Evolutionary conservation across 1,140 invertebrate species (phyloP).

Genomic region (Batillaria attramentaria): DNA sequence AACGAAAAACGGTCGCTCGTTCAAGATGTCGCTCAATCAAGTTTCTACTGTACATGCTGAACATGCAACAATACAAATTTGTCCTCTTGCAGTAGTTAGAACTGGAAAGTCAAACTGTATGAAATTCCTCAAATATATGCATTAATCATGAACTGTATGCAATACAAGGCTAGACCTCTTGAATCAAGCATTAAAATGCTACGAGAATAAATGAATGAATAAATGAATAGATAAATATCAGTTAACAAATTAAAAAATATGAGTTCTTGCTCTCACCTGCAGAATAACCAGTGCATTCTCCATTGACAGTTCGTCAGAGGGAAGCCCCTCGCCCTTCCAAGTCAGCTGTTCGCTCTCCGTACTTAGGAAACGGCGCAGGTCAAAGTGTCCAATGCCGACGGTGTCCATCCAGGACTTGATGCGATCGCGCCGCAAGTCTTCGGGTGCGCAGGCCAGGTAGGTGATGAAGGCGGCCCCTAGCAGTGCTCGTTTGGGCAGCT

Average conservation of each 20-base stretch:
- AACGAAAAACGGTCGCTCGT: too few relatives aligned
- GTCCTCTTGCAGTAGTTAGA: too few relatives aligned
- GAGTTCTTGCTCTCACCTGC: conserved; percentile 75
- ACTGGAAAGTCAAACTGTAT: too few relatives aligned
- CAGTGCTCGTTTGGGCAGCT: conserved; percentile 79
- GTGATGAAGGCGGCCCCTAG: conserved; percentile 85
- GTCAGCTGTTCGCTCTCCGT: conserved; percentile 85
- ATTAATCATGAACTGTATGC: conserved; percentile 9
- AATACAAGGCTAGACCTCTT: not conserved
- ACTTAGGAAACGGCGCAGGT: conserved; percentile 81
- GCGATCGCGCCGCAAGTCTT: conserved; percentile 78
- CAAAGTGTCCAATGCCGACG: conserved; percentile 75
- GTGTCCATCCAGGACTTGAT: conserved; percentile 77
- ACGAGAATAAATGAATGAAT: too few relatives aligned
- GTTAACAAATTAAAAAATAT: too few relatives aligned
- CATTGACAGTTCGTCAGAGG: conserved; percentile 83
- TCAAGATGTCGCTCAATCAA: too few relatives aligned
- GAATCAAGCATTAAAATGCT: not conserved
- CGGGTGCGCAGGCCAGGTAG: conserved; percentile 81
- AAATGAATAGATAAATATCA: too few relatives aligned
- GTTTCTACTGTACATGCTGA: too few relatives aligned
- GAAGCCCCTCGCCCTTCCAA: conserved; percentile 90
- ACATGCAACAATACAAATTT: too few relatives aligned
- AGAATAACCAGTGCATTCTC: conserved; percentile 88
- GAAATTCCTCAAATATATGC: too few relatives aligned